Percentiles rank a stretch among this genome's conserved stretches.
These are phyloP conservation scores for Kryptolebias marmoratus DNA, from an alignment of 2,113 vertebrate genomes.

Conservation along the genomic window DNA sequence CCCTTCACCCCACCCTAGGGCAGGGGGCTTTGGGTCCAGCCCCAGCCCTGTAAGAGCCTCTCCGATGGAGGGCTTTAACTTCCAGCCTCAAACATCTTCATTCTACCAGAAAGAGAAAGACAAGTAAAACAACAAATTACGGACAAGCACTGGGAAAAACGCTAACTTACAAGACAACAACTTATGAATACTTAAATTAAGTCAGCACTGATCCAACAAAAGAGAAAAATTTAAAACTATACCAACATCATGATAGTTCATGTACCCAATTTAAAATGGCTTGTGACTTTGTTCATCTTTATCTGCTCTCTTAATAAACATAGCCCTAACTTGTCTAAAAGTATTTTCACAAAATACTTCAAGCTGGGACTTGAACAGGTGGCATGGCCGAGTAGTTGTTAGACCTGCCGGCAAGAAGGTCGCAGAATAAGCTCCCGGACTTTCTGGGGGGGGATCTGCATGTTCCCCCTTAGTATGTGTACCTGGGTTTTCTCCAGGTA, in stretches of 20 bases:
- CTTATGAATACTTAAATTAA: too few species aligned
- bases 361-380: too few species aligned
- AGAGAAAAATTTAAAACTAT: neutral
- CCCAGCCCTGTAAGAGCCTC: slow-evolving; percentile 47
- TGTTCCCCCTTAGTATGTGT: too few species aligned
- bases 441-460: too few species aligned
- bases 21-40: slow-evolving; percentile 71
- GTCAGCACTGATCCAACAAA: too few species aligned
- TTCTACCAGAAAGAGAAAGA: slow-evolving; percentile 49
- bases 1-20: slow-evolving; percentile 53
- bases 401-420: too few species aligned
- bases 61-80: slow-evolving; percentile 62
- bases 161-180: neutral
- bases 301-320: neutral
- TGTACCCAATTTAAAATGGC: neutral
- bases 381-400: too few species aligned
- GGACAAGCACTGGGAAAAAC: neutral
- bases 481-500: too few species aligned
- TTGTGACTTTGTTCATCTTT: neutral
- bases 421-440: too few species aligned
- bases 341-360: neutral
- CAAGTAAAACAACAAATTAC: neutral
- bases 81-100: slow-evolving; percentile 70
- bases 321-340: neutral
- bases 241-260: neutral